Evolutionary conservation across 2,797 vertebrate species (phyloP).

Genomic region (Manis pentadactyla): DNA sequence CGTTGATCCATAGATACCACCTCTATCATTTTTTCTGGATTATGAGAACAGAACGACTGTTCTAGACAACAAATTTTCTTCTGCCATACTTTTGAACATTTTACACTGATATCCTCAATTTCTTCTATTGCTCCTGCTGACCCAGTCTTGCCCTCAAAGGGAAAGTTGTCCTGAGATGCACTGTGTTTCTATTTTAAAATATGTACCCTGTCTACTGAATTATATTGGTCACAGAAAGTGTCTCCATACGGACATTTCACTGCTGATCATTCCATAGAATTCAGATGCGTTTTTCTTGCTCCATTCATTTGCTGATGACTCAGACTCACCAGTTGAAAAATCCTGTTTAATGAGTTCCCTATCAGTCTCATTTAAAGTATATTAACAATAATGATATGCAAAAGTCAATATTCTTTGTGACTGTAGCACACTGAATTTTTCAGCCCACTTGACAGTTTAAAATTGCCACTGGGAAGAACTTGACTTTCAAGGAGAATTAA

Average conservation of each 20-base stretch:
- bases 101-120: not conserved
- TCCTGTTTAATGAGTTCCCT: slow-evolving; percentile 80
- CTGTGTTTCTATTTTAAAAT: not conserved
- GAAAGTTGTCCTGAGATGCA: not conserved
- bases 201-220: not conserved
- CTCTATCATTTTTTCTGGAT: not conserved
- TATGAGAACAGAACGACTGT: not conserved
- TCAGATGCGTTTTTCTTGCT: not conserved
- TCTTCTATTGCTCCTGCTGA: not conserved
- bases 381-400: slow-evolving; percentile 76
- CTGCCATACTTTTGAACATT: not conserved
- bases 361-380: slow-evolving; percentile 81
- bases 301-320: not conserved
- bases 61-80: not conserved
- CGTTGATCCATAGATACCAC: not conserved
- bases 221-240: not conserved
- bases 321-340: slow-evolving; percentile 69
- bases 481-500: slow-evolving; percentile 83
- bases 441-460: slow-evolving; percentile 76
- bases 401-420: slow-evolving; percentile 79
- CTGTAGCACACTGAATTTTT: slow-evolving; percentile 77
- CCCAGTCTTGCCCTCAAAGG: not conserved
- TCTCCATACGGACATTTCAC: not conserved
- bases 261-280: not conserved
- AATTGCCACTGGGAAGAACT: slow-evolving; percentile 71